A percentile compares a stretch with the other conserved stretches of the same genome.
These are phyloP conservation scores for Holocentrus rufus DNA, from an alignment of 2,797 vertebrate genomes.

Conservation along the genomic window DNA sequence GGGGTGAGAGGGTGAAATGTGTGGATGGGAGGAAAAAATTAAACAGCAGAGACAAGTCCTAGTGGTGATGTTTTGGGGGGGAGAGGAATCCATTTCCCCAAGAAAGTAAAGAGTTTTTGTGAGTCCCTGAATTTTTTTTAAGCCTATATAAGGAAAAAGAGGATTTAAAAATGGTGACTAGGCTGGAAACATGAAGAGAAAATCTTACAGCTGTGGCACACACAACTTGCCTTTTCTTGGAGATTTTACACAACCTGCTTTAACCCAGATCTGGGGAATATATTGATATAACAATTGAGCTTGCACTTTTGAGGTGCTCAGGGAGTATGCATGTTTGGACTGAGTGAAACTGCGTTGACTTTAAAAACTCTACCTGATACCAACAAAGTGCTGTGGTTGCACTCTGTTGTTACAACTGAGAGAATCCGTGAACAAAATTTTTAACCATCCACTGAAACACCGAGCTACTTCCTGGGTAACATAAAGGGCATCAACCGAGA, in stretches of 20 bases:
- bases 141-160: slow-evolving; percentile 44
- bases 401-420: no score
- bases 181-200: slow-evolving; percentile 46
- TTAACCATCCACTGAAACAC: no score
- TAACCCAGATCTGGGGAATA: slow-evolving; percentile 49
- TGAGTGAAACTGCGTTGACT: no score
- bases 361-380: no score
- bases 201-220: slow-evolving; percentile 50
- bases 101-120: slow-evolving; percentile 2
- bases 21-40: not conserved
- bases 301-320: slow-evolving; percentile 10
- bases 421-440: no score
- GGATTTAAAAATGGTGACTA: slow-evolving; percentile 46
- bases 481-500: no score
- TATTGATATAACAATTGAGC: slow-evolving; percentile 40
- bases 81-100: no score
- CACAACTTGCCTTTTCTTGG: slow-evolving; percentile 55
- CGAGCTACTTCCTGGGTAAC: no score
- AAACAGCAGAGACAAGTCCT: no score
- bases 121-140: slow-evolving; percentile 57
- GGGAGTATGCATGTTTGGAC: not conserved
- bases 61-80: no score
- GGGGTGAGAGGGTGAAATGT: not conserved
- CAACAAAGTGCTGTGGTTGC: no score
- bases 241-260: slow-evolving; percentile 50